Evolutionary conservation across 2,888 invertebrate genomes (phyloP).

Genomic region (Nomada ruficornis): DNA sequence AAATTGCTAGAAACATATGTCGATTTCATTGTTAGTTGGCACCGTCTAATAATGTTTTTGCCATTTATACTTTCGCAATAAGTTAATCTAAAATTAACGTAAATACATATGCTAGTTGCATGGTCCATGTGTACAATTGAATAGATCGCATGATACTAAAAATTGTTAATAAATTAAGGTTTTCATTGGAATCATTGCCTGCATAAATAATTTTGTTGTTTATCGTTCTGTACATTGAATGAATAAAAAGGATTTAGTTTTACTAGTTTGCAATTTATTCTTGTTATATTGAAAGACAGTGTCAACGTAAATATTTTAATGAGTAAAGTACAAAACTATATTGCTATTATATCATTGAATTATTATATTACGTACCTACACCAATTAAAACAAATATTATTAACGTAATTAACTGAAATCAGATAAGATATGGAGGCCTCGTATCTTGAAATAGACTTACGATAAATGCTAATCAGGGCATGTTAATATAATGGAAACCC

Average conservation of each 20-base stretch:
- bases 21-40: neutral
- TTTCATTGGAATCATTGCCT: no score
- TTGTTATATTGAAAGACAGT: neutral
- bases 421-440: neutral
- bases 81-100: constrained; percentile 6
- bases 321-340: neutral
- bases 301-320: neutral
- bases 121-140: neutral
- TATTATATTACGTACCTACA: no score
- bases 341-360: neutral
- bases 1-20: no score
- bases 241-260: no score
- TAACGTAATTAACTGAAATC: neutral
- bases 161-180: neutral
- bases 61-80: neutral
- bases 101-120: neutral
- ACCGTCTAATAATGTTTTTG: neutral
- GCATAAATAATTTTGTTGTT: neutral
- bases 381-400: neutral
- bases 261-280: neutral
- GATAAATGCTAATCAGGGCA: neutral
- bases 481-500: neutral
- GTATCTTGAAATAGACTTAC: neutral
- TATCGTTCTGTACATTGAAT: neutral
- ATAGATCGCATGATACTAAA: neutral